Conservation (phyloP, 2,113 vertebrate genomes). For the Megalops atlanticus region DNA sequence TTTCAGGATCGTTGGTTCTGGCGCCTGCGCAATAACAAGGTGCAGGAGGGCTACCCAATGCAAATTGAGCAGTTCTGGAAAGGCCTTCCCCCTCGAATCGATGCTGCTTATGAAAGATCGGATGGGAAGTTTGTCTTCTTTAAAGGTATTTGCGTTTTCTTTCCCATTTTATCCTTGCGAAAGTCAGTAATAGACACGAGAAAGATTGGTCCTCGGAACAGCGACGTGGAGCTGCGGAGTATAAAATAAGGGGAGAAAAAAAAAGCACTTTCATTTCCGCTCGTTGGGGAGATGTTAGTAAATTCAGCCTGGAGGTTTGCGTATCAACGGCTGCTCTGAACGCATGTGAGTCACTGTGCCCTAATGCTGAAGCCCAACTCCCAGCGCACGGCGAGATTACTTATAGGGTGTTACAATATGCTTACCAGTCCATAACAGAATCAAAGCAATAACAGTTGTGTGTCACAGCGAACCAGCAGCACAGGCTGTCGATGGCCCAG, state of each 20-base stretch:
- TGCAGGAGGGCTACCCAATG: constrained; percentile 98
- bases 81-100: constrained; percentile 89
- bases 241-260: background rate
- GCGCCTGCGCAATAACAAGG: constrained; percentile 93
- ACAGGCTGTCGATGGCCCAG: background rate
- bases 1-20: constrained; percentile 93
- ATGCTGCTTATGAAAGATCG: constrained; percentile 92
- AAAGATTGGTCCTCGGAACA: background rate
- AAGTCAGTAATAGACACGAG: background rate
- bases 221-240: background rate
- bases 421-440: background rate
- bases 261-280: background rate
- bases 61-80: constrained; percentile 99
- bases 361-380: constrained; percentile 5
- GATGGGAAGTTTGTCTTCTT: constrained; percentile 98
- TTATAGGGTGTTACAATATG: background rate
- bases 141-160: constrained; percentile 77
- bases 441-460: background rate
- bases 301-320: background rate
- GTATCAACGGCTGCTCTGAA: background rate
- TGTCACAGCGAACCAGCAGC: background rate
- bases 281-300: too few species aligned
- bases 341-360: background rate
- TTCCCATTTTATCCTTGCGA: background rate
- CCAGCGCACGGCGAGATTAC: constrained; percentile 14